Conservation (phyloP, 2,888 invertebrate genomes). For the Trisateles emortualis region DNA sequence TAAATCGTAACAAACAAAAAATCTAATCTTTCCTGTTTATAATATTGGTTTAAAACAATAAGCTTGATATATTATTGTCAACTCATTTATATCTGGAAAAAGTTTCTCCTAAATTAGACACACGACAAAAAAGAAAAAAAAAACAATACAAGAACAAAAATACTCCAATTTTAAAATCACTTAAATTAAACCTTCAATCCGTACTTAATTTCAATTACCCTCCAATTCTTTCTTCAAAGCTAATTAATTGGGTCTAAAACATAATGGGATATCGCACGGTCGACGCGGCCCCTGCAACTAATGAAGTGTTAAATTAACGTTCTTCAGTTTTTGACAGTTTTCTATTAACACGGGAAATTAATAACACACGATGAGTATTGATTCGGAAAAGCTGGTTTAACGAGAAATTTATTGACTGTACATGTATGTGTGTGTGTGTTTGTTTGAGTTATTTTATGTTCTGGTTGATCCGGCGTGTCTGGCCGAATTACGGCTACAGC, state of each 20-base stretch:
- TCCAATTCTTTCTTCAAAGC: slow-evolving; percentile 41
- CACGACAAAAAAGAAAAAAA: too few relatives aligned
- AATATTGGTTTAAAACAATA: too few relatives aligned
- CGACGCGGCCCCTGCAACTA: slow-evolving; percentile 40
- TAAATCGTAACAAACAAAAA: too few relatives aligned
- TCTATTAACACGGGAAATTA: slow-evolving; percentile 49
- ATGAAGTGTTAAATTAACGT: slow-evolving; percentile 51
- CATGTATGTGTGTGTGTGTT: neutral
- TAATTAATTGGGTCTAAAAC: slow-evolving; percentile 43
- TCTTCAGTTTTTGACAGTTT: slow-evolving; percentile 52
- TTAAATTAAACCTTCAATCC: slow-evolving; percentile 29
- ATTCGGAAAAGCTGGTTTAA: slow-evolving; percentile 19
- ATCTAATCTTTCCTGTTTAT: too few relatives aligned
- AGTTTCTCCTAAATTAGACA: too few relatives aligned
- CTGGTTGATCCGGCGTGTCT: too few relatives aligned
- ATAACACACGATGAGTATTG: slow-evolving; percentile 34
- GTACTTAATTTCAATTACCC: slow-evolving; percentile 40
- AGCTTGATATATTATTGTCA: too few relatives aligned
- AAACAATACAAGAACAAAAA: too few relatives aligned
- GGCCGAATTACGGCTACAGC: too few relatives aligned
- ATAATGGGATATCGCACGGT: slow-evolving; percentile 45
- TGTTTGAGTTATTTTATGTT: neutral
- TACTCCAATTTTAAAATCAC: slow-evolving; percentile 11
- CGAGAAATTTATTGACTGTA: slow-evolving; percentile 15
- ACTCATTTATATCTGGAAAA: too few relatives aligned